A percentile compares a stretch with the other conserved stretches of the same genome.
Conservation (phyloP, 2,797 vertebrate species). For the Lepidocolaptes lacrymiger region DNA sequence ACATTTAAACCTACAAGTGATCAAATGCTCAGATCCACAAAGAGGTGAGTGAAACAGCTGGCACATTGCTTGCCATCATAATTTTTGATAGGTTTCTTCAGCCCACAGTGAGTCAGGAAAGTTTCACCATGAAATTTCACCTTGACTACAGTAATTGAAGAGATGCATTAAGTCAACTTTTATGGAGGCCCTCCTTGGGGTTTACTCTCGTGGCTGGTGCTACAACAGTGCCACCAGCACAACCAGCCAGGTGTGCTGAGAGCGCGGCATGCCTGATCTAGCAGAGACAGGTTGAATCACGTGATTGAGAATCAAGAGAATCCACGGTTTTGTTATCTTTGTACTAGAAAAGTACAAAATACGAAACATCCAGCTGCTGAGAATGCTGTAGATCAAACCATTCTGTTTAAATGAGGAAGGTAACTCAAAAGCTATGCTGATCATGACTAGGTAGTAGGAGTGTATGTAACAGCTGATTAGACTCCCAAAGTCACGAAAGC, state of each 20-base stretch:
- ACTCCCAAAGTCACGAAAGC: background rate
- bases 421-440: background rate
- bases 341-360: background rate
- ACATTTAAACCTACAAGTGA: background rate
- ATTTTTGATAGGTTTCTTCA: background rate
- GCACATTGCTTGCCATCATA: background rate
- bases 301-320: background rate
- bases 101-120: background rate
- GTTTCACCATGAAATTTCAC: background rate
- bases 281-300: background rate
- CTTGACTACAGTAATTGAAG: background rate
- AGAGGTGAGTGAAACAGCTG: background rate
- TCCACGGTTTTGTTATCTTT: background rate
- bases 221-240: background rate
- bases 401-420: background rate
- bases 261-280: fast-evolving
- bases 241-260: background rate
- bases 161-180: background rate
- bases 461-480: background rate
- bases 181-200: background rate
- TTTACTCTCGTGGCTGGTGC: background rate
- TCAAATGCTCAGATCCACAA: background rate
- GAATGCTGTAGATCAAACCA: background rate
- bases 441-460: background rate
- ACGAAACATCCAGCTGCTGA: background rate